A percentile compares a stretch with the other conserved stretches of the same genome.
Conservation (phyloP, 1,140 invertebrate species). For the Eurosta solidaginis region DNA sequence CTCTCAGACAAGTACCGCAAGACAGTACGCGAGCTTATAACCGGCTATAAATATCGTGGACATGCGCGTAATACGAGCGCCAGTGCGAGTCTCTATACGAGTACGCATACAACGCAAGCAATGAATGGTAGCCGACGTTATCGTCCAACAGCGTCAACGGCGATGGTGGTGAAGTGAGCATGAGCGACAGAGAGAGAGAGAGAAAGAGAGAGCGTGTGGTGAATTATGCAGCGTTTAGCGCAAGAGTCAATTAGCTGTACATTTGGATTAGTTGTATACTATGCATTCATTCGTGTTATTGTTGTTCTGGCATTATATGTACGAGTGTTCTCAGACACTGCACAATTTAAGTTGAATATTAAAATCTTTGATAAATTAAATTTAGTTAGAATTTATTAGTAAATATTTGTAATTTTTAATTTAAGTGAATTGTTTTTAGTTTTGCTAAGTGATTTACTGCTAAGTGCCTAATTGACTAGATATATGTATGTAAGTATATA, state of each 20-base stretch:
- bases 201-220: no score
- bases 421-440: not conserved
- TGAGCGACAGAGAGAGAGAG: no score
- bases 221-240: no score
- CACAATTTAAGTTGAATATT: not conserved
- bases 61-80: conserved; percentile 43
- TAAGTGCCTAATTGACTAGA: not conserved
- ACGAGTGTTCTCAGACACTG: no score
- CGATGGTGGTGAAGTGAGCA: conserved; percentile 28
- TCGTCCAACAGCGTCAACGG: not conserved
- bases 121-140: conserved; percentile 38
- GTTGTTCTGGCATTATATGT: not conserved
- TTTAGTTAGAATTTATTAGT: conserved; percentile 10
- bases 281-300: not conserved
- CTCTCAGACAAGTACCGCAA: conserved; percentile 77
- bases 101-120: conserved; percentile 35
- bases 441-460: not conserved
- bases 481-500: not conserved
- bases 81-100: conserved; percentile 49
- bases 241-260: no score
- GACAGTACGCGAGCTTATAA: conserved; percentile 71
- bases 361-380: not conserved
- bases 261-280: not conserved
- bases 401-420: not conserved
- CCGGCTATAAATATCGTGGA: conserved; percentile 52